A percentile compares a stretch with the other conserved stretches of the same genome.
phyloP scores from a whole-genome alignment of 2,888 invertebrate species.

The Lasioglossum lativentre region DNA sequence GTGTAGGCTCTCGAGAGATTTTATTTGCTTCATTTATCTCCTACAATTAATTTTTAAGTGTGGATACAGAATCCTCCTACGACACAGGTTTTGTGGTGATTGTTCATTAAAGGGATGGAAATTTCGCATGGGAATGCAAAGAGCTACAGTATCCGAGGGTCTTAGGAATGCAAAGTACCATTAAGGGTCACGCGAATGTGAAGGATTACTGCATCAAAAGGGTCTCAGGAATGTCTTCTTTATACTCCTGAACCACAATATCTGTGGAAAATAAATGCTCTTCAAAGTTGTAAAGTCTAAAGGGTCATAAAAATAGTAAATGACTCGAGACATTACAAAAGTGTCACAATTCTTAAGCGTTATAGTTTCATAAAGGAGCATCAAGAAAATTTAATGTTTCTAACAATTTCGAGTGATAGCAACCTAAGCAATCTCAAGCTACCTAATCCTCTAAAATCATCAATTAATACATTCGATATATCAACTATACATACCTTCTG shows the following conservation, averaged over 20 bases:
- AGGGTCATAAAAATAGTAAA: not conserved
- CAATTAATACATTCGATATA: not conserved
- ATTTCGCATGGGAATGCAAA: not conserved
- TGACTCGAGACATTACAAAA: not conserved
- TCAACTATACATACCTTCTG: not conserved
- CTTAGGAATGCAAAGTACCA: not conserved
- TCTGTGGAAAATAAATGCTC: not conserved
- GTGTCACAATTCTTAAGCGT: not conserved
- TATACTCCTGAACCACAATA: not conserved
- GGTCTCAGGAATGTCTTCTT: not conserved
- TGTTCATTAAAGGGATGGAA: too few species aligned
- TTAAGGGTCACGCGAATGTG: not conserved
- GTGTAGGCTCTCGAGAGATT: too few species aligned
- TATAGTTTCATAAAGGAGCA: not conserved
- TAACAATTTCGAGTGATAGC: too few species aligned
- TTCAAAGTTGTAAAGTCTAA: not conserved
- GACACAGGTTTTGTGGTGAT: too few species aligned
- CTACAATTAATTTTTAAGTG: too few species aligned
- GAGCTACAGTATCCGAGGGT: not conserved
- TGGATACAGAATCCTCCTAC: too few species aligned
- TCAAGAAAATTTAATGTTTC: not conserved
- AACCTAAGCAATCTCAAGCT: too few species aligned
- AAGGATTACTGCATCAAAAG: not conserved
- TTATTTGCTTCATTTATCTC: too few species aligned
- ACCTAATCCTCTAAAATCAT: too few species aligned